phyloP scores from a whole-genome alignment of 2,113 vertebrate species.

The Camelus bactrianus region DNA sequence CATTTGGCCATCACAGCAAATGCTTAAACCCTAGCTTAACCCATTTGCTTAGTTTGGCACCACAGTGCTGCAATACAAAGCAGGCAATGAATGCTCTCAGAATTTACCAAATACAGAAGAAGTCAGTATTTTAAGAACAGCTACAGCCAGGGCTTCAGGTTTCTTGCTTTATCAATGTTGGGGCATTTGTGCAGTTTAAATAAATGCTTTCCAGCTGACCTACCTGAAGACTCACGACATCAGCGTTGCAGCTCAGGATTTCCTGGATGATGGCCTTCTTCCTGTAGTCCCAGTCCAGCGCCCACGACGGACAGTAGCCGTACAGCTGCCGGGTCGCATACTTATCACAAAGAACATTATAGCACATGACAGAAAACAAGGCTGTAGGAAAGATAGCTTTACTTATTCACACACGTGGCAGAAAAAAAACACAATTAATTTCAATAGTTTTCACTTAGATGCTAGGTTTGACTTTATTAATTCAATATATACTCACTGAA shows the following conservation, averaged over 20 bases:
- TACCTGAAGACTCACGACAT: slow-evolving; percentile 99
- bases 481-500: slow-evolving; percentile 31
- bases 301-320: slow-evolving; percentile 98
- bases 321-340: slow-evolving; percentile 98
- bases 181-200: slow-evolving; percentile 32
- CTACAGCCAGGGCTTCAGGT: neutral
- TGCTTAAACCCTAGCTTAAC: neutral
- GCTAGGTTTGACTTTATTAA: slow-evolving; percentile 29
- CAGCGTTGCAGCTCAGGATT: slow-evolving; percentile 96
- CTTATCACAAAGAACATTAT: slow-evolving; percentile 99
- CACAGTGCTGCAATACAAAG: neutral
- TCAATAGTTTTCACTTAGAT: slow-evolving; percentile 32
- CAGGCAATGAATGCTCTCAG: neutral
- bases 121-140: neutral
- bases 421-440: slow-evolving; percentile 33
- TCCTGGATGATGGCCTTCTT: slow-evolving; percentile 99
- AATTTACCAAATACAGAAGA: slow-evolving; percentile 19
- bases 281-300: slow-evolving; percentile 98
- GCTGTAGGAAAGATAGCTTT: slow-evolving; percentile 88
- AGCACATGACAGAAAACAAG: slow-evolving; percentile 99
- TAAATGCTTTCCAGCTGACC: slow-evolving; percentile 69
- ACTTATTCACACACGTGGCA: slow-evolving; percentile 77
- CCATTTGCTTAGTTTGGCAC: slow-evolving; percentile 23
- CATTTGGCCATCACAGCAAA: neutral
- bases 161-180: neutral